Base-by-base conservation (phyloP, 1,140 invertebrate genomes). In the Drosophila sp. region DNA sequence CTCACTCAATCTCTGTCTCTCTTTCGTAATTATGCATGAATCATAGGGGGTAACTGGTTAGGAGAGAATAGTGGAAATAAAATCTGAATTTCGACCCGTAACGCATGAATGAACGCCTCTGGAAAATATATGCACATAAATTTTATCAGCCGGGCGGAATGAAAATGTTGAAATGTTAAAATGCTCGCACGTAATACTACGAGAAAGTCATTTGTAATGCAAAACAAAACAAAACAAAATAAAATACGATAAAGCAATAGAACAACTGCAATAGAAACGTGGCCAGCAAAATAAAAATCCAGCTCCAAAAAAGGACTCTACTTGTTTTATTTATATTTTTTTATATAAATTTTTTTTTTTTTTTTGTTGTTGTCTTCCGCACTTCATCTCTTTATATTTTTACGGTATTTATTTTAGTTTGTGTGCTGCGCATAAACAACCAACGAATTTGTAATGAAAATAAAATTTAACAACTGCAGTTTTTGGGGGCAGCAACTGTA, bases 161-260 rank as follows among this genome's bases (percentile, higher is more conserved):
- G 81, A 87, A 86, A 86, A 87, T 76, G 82, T 87, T 81, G 81
- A 84, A 84, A 81, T 87, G 82, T 81, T 84, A 77, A 86, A 86
- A 86, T 86, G 82, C 81, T 87, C 78, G 81, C 81, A 86, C 81
- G 81, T 78, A 87, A 50, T 76, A 48, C 78, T 46, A 53, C 62
- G 38, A 34, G 51, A 67, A 70, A 53, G 61, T 74, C 80, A 86
- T 81, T 86, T 86, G 81, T 87, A 87, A 86, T 87, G 82, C 81
- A 81, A 78, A 86, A 59, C 58, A 78, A 56, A 80, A 65, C 29
- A 53, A 81, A 78, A 69, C 57, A 56, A 56, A 66, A 32, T 34
- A 38, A 58, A 58, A 9, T n/a, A 4, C 21, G 21, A n/a, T 21
- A 61, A 48, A 62, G 7, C 18, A 51, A 29, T n/a, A 32, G 6